Evolutionary conservation across 2,797 vertebrate genomes (phyloP), one percentile per base, ranked within the genome.

Genomic region (Gambelia wislizenii): DNA sequence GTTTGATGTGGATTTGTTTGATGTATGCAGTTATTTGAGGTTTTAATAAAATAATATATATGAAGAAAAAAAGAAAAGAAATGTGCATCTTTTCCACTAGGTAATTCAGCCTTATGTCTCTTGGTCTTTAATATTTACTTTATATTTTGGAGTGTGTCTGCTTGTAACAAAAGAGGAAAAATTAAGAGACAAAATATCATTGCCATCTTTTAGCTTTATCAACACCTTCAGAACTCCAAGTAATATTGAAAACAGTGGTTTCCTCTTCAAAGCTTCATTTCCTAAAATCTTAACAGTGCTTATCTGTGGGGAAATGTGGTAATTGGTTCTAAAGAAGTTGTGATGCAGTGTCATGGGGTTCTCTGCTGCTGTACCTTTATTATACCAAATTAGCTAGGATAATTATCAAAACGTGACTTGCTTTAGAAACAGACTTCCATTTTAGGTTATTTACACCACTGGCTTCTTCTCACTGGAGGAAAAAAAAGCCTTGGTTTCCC

Each of bases 381-480:
- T 25, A 78, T 69, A 27, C 3, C 7, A 56, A 14, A 27, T 18
- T 13, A 6, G 25, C 25, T 10, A 12, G 6, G 44, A 20, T 54
- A 61, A 22, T 49, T 7, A 30, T 33, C 72, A 61, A 20, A 69
- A 64, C 74, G 33, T 52, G 33, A 54, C n/a, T n/a, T 61, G 0
- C 14, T 0, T 9, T 5, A 13, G 87, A 4, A 25, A 0, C n/a
- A 54, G 61, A 0, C 8, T 52, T 61, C 42, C 54, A 6, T 67
- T 0, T 8, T 1, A 0, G 3, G 1, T 1, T 1, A 7, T 39
- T 10, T 25, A 30, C 78, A 44, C 76, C 64, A 67, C 5, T 67
- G 10, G 64, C 30, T 10, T 72, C 47, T 42, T 42, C 39, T 30
- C 83, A 4, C 79, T 12, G 6, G 4, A 52, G 61, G 79, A 16